phyloP scores from a whole-genome alignment of 23 tunicate genomes.

The Trididemnum miniatum region DNA sequence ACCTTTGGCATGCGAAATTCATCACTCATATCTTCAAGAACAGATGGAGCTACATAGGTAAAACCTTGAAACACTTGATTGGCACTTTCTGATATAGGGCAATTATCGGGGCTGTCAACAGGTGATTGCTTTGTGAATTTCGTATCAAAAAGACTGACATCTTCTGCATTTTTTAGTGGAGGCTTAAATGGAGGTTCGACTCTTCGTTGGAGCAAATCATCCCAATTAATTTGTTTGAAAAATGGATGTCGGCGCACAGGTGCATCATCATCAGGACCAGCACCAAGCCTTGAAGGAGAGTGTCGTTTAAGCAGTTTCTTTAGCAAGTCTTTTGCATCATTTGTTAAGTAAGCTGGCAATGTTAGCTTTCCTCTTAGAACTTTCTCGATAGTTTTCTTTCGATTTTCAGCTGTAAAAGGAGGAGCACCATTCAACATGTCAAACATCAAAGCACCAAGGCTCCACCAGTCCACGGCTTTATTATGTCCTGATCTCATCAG shows the following conservation, averaged over 20 bases:
- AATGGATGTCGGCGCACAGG: conserved; percentile 82
- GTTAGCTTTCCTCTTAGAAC: conserved; percentile 85
- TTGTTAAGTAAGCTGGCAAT: conserved; percentile 72
- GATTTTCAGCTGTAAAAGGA: conserved; percentile 92
- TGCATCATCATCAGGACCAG: conserved; percentile 78
- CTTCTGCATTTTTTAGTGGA: conserved; percentile 77
- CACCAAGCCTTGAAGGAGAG: conserved; percentile 86
- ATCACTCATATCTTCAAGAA: conserved; percentile 76
- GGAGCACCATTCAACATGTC: conserved; percentile 97
- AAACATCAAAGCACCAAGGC: conserved; percentile 97
- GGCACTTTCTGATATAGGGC: conserved; percentile 91
- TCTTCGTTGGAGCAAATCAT: conserved; percentile 48
- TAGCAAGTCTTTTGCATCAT: conserved; percentile 86
- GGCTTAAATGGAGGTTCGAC: conserved; percentile 94
- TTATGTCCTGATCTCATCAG: conserved; percentile 88
- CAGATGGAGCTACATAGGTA: conserved; percentile 95
- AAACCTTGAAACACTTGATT: conserved; percentile 86
- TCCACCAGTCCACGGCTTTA: conserved; percentile 99
- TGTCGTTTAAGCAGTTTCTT: conserved; percentile 88
- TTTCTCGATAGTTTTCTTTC: conserved; percentile 90
- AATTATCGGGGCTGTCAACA: conserved; percentile 92
- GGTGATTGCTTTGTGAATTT: conserved; percentile 90
- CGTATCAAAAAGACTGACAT: conserved; percentile 85
- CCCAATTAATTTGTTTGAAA: conserved; percentile 90
- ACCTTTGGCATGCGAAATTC: conserved; percentile 42